Evolutionary conservation across 2,888 invertebrate species (phyloP), one percentile per base, ranked within the genome.

Genomic region (Apantesis nais): DNA sequence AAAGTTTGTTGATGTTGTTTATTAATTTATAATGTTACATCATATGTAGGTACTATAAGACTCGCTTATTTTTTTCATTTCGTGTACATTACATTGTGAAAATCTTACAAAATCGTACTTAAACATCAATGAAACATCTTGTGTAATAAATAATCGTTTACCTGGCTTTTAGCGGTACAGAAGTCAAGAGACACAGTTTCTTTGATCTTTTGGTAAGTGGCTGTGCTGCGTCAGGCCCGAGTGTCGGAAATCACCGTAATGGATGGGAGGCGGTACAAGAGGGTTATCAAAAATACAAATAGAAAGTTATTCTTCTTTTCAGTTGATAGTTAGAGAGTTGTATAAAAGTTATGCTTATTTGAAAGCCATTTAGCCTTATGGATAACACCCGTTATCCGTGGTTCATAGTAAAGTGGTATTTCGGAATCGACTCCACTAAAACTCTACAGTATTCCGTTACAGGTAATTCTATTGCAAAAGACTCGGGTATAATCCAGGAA

Each of bases 221-320:
- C 73, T 74, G 84, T 79, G 80, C 87, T 85, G 86, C 86, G 89
- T 89, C 89, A 88, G 87, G 85, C 77, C 75, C 74, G 85, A 87
- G 87, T 88, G 90, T 87, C 88, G 90, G 91, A 91, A 91, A 91
- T 90, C 91, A 88, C 88, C 86, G 90, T 90, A 91, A 92, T 92
- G 91, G 91, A 91, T 90, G 85, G 86, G 81, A 80, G 85, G 79
- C 78, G 72, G 73, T 31, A 41, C 8, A 4, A 0, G 74, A 92
- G 90, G 91, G 91, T 63, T 91, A 87, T 0, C 81, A 72, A 73
- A 25, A 37, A 25, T 29, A 14, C 2, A 60, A 44, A 34, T 31
- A 8, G 55, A 41, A 60, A 2, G 8, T 61, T 5, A 37, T n/a
- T 60, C n/a, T 11, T 48, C 55, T 11, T 9, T n/a, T 11, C 48